Evolutionary conservation across 2,888 invertebrate species (phyloP), one percentile per base, ranked within the genome.

Genomic region (Blastobasis adustella): DNA sequence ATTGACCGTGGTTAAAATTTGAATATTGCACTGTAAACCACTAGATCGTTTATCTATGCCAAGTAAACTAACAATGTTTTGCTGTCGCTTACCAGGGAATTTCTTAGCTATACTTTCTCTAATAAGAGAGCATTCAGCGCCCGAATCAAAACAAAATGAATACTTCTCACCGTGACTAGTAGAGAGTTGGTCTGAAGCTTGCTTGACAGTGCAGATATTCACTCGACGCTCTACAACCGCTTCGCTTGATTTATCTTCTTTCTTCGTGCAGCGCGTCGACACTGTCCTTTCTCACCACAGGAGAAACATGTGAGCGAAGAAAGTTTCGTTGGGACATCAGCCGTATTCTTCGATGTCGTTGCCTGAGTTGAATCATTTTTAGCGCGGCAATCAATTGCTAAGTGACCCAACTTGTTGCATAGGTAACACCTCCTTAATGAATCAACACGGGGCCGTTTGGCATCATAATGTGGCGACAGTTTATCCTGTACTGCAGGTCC

Each of bases 61-160:
- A 44, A 50, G 49, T n/a, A 56, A 37, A 5, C 6, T 36, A n/a
- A 57, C 51, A 38, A 23, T 39, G 38, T 49, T 50, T 5, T 49
- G 45, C 2, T 47, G 6, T 6, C 53, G 49, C 38, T 49, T 49
- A 0, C 55, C 55, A 9, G 6, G 6, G 23, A 54, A 47, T 46
- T 53, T 54, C 1, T 5, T 4, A 39, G 50, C 40, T 39, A 53
- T 10, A 7, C 41, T 10, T 46, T 52, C 51, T 46, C 47, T 57
- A 1, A 54, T 38, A 4, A 55, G 39, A 6, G 53, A 53, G 9
- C 55, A 55, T 8, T 51, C 51, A 7, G 56, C 51, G 7, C 54
- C 54, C 10, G 54, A 55, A 45, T 53, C 53, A 10, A 42, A 57
- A 8, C 6, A 9, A 50, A 57, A 57, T 8, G 37, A 8, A 46